A percentile compares a stretch with the other conserved stretches of the same genome.
Conservation (phyloP, 2,113 vertebrate species). For the Oryzias melastigma region DNA sequence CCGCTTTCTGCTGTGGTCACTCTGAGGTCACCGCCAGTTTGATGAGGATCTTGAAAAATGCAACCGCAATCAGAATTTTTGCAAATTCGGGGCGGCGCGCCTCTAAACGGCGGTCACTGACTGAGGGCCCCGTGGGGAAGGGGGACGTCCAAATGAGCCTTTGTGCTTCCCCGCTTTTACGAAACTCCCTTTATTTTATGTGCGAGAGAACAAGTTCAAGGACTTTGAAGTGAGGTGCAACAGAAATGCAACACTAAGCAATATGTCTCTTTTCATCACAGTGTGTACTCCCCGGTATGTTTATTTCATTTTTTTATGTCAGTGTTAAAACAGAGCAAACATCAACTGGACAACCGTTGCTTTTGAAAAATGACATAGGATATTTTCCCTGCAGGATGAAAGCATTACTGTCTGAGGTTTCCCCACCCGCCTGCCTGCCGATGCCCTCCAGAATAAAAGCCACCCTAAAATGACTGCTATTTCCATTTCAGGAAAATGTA, state of each 20-base stretch:
- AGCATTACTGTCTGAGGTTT: constrained; percentile 12
- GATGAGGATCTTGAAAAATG: constrained; percentile 28
- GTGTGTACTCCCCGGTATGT: constrained; percentile 24
- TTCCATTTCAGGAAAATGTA: constrained; percentile 49
- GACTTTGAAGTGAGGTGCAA: constrained; percentile 33
- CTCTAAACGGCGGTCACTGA: constrained; percentile 5
- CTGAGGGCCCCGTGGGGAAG: neutral
- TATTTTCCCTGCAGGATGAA: constrained; percentile 32
- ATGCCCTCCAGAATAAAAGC: constrained; percentile 25
- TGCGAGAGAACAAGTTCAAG: constrained; percentile 22
- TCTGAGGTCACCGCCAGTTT: constrained; percentile 18
- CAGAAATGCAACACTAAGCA: constrained; percentile 4
- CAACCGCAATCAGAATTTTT: constrained; percentile 32
- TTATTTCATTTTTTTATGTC: constrained; percentile 30
- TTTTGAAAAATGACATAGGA: constrained; percentile 44
- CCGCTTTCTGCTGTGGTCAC: constrained; percentile 25
- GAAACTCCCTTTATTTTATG: constrained; percentile 11
- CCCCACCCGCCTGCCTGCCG: constrained; percentile 11
- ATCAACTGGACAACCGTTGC: constrained; percentile 39
- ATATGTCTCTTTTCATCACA: constrained; percentile 26
- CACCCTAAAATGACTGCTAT: constrained; percentile 43
- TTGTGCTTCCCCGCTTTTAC: constrained; percentile 15
- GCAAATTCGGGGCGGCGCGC: constrained; percentile 11
- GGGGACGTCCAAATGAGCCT: constrained; percentile 9
- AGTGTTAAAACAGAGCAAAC: constrained; percentile 43